Evolutionary conservation across 2,797 vertebrate genomes (phyloP).

Genomic region (Gambelia wislizenii): DNA sequence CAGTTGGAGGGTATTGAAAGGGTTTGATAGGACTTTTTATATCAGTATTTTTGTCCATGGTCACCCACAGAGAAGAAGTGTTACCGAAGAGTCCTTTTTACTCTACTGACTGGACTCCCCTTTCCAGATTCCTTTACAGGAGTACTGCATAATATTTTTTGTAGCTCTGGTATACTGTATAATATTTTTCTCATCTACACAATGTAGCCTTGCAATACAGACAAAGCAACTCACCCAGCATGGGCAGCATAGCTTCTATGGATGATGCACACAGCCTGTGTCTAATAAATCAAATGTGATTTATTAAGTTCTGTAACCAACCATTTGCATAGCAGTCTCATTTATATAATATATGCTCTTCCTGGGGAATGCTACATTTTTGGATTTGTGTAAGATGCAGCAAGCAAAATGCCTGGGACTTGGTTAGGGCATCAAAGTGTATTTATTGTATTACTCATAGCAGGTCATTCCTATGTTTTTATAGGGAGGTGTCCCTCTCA

Average conservation of each 20-base stretch:
- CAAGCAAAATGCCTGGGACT: neutral
- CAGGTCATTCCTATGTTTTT: neutral
- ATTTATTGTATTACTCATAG: neutral
- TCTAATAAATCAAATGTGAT: neutral
- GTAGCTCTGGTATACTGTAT: no score
- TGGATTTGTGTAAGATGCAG: neutral
- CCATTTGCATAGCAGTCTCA: neutral
- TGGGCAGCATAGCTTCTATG: neutral
- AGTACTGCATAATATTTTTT: no score
- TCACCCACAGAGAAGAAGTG: no score
- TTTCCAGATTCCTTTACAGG: no score
- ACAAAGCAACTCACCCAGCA: neutral
- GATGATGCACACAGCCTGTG: neutral
- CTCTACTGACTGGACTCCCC: no score
- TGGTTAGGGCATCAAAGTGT: neutral
- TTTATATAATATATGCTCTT: neutral
- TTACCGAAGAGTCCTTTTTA: no score
- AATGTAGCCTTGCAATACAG: neutral
- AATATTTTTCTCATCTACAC: neutral
- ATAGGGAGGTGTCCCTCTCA: neutral
- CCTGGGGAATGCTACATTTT: no score
- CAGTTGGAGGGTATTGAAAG: no score
- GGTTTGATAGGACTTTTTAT: no score
- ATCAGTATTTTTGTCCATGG: no score
- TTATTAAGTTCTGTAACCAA: neutral